phyloP scores from a whole-genome alignment of 2,888 invertebrate species.

The Spicauda simplicius region DNA sequence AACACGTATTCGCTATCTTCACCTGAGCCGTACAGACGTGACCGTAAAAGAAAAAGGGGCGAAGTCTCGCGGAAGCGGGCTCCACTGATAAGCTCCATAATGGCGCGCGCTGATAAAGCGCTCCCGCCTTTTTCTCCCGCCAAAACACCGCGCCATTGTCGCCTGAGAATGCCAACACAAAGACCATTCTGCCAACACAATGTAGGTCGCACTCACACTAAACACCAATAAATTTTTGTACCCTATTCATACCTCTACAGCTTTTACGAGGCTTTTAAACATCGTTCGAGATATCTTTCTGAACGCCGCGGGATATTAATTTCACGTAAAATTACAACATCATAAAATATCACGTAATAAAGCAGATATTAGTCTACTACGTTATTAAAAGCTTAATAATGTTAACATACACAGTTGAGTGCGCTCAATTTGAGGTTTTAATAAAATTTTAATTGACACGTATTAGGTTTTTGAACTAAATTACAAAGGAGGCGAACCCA shows the following conservation, averaged over 20 bases:
- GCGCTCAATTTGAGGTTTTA: conserved; percentile 67
- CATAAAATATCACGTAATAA: conserved; percentile 38
- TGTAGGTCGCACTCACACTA: conserved; percentile 57
- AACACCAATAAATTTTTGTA: conserved; percentile 68
- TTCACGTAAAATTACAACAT: conserved; percentile 23
- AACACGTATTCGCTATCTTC: conserved; percentile 55
- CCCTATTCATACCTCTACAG: conserved; percentile 57
- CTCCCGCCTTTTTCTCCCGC: conserved; percentile 83
- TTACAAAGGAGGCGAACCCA: conserved; percentile 76
- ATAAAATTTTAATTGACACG: conserved; percentile 83
- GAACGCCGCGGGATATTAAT: conserved; percentile 46
- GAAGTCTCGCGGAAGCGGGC: conserved; percentile 72
- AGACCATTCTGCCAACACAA: conserved; percentile 56
- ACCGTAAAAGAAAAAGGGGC: conserved; percentile 83
- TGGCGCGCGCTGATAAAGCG: conserved; percentile 79
- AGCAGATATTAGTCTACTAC: conserved; percentile 44
- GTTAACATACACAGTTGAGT: conserved; percentile 64
- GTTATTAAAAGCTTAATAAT: conserved; percentile 76
- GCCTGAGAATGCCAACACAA: conserved; percentile 71
- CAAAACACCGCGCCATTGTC: conserved; percentile 79
- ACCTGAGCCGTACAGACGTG: conserved; percentile 71
- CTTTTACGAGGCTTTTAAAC: conserved; percentile 27
- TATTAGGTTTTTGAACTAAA: conserved; percentile 79
- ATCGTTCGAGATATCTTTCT: conserved; percentile 48
- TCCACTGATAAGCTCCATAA: conserved; percentile 83